Percentiles rank a stretch among this genome's conserved stretches.
Conservation (phyloP, 2,113 vertebrate species). For the Thunnus thynnus region DNA sequence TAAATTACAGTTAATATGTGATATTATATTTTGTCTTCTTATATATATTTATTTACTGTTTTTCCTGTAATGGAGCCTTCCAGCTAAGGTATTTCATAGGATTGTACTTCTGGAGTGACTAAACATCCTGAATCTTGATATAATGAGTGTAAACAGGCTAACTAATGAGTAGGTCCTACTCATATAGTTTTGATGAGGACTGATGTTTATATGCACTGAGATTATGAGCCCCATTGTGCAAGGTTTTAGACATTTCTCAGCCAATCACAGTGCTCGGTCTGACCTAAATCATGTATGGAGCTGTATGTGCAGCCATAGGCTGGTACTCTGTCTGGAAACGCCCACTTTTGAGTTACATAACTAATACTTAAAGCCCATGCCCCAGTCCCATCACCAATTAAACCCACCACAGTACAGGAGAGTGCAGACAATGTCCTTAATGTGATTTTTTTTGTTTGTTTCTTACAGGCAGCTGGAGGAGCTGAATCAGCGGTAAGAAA, state of each 20-base stretch:
- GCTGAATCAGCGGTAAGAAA: slow-evolving; percentile 75
- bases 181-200: too few relatives aligned
- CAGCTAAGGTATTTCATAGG: too few relatives aligned
- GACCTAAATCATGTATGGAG: slow-evolving; percentile 23
- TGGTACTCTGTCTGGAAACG: slow-evolving; percentile 26
- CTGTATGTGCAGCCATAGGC: slow-evolving; percentile 17
- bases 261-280: background rate
- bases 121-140: too few relatives aligned
- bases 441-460: background rate
- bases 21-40: too few relatives aligned
- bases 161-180: background rate
- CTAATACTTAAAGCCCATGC: slow-evolving; percentile 16
- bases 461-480: slow-evolving; percentile 64
- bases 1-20: background rate
- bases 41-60: too few relatives aligned
- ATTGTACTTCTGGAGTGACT: too few relatives aligned
- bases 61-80: too few relatives aligned
- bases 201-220: background rate
- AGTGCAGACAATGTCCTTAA: background rate
- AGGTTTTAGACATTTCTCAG: background rate
- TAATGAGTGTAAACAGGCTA: background rate
- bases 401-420: background rate
- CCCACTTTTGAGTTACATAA: slow-evolving; percentile 58
- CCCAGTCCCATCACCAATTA: background rate
- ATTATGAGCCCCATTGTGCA: background rate